Percentiles rank a stretch among this genome's conserved stretches.
phyloP scores from a whole-genome alignment of 2,888 invertebrate species.

The Caenorhabditis angaria region DNA sequence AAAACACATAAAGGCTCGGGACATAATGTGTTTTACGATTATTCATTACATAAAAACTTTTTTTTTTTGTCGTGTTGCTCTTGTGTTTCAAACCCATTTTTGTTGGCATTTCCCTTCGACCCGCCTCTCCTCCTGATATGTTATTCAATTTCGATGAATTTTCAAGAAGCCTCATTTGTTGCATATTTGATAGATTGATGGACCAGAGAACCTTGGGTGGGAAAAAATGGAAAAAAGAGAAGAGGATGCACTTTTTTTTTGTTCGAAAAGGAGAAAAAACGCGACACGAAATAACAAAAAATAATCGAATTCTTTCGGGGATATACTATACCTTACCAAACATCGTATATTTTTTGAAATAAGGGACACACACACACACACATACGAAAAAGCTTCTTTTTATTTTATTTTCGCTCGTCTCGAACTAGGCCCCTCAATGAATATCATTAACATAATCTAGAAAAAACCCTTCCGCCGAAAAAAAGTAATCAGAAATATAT shows the following conservation, averaged over 20 bases:
- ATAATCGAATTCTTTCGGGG: background rate
- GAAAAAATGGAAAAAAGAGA: background rate
- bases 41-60: background rate
- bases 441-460: slow-evolving; percentile 1
- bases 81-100: no score
- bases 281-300: background rate
- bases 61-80: no score
- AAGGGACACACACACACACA: no score
- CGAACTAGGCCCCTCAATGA: background rate
- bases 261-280: background rate
- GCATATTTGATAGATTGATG: background rate
- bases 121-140: slow-evolving; percentile 33
- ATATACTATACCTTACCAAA: background rate
- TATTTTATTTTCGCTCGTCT: background rate
- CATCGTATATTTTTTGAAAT: no score
- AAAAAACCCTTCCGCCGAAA: background rate
- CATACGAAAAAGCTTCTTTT: no score
- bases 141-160: slow-evolving; percentile 49
- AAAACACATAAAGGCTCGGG: background rate
- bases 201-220: background rate
- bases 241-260: background rate
- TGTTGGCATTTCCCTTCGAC: background rate
- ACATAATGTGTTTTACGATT: background rate
- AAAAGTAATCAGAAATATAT: background rate
- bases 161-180: slow-evolving; percentile 19